Evolutionary conservation across 2,797 vertebrate genomes (phyloP), one percentile per base, ranked within the genome.

Genomic region (Syngnathus rostellatus): DNA sequence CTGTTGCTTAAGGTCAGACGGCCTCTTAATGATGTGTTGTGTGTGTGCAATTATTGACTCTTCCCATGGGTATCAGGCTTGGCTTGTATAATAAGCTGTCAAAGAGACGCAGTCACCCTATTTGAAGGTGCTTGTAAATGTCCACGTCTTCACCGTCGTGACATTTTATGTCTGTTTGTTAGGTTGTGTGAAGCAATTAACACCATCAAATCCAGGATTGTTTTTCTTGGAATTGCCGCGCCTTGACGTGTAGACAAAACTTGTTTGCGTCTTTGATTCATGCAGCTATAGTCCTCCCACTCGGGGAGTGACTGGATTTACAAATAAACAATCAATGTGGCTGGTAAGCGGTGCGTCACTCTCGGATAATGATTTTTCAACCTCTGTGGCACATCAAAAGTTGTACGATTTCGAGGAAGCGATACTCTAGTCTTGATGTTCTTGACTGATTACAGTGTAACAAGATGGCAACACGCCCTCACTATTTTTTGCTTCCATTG

Each of bases 21-120:
- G 73, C 45, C 80, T 73, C 71, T 75, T 76, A 83, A 84, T 84
- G 77, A 83, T 77, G 76, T 75, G 74, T 73, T 81, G 72, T 78
- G 59, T 78, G 59, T 58, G 74, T 10, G n/a, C 61, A 75, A 85
- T 81, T 83, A 85, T 75, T 57, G 81, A 79, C 71, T 78, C 69
- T 37, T 63, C 68, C 61, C 73, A 51, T 21, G 66, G 72, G 72
- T 71, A 50, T 62, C 66, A 57, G 64, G 68, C 62, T 19, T 21
- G 77, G 39, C 71, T 48, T 37, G 60, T 55, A 62, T 81, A 83
- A 85, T 81, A 82, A 75, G 75, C 79, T 81, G 77, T 81, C 76
- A 79, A 69, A 6, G 67, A 69, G 64, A 55, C 63, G 66, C 68
- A 67, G 68, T 70, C 59, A 3, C 50, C 72, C 16, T 66, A 80